phyloP scores from a whole-genome alignment of 2,113 vertebrate species.

The Pangasianodon hypophthalmus region DNA sequence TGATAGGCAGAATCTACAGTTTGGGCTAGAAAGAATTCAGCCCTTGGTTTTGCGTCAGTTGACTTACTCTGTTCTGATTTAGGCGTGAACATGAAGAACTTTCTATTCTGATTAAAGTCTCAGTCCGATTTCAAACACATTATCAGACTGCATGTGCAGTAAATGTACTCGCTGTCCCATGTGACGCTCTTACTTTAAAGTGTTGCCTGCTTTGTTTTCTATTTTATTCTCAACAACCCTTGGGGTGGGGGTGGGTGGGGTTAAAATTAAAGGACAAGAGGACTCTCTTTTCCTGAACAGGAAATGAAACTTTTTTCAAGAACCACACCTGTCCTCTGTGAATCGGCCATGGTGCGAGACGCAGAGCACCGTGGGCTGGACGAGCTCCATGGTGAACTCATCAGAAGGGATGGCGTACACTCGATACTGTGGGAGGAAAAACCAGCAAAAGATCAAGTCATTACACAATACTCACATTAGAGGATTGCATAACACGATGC shows the following conservation, averaged over 20 bases:
- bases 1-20: no score
- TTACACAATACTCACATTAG: not conserved
- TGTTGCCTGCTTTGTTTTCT: not conserved
- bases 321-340: conserved; percentile 70
- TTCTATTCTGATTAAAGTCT: not conserved
- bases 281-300: not conserved
- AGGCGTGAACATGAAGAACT: not conserved
- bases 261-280: not conserved
- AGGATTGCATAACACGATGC: not conserved
- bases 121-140: not conserved
- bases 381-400: conserved; percentile 82
- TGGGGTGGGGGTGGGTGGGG: not conserved
- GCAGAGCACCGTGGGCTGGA: conserved; percentile 82
- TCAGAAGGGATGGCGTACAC: conserved; percentile 81
- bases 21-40: no score
- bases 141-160: no score
- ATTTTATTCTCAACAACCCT: not conserved
- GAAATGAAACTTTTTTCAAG: not conserved
- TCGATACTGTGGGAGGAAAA: conserved; percentile 78
- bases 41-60: not conserved
- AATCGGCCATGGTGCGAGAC: conserved; percentile 77
- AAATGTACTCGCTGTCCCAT: not conserved
- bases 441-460: not conserved
- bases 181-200: not conserved
- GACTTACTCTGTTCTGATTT: not conserved